phyloP scores from a whole-genome alignment of 2,113 vertebrate genomes.

The Coreoperca whiteheadi region DNA sequence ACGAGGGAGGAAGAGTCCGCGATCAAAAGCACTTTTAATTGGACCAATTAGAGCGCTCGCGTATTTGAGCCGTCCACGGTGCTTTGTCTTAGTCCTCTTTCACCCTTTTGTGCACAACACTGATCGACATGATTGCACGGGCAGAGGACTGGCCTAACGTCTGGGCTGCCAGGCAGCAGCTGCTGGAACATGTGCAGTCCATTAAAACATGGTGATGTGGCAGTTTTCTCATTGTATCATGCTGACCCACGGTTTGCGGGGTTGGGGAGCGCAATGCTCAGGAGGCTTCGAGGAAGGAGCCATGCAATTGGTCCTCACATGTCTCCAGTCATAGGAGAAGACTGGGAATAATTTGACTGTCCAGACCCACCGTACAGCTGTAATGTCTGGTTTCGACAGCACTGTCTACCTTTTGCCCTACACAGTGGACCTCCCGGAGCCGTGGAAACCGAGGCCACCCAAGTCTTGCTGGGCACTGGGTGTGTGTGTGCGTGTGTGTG shows the following conservation, averaged over 20 bases:
- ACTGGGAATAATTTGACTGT: slow-evolving; percentile 75
- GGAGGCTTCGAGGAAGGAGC: slow-evolving; percentile 71
- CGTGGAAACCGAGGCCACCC: slow-evolving; percentile 79
- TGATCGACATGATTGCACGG: slow-evolving; percentile 21
- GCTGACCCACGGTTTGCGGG: slow-evolving; percentile 34
- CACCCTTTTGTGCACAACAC: slow-evolving; percentile 17
- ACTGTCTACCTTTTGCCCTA: slow-evolving; percentile 70
- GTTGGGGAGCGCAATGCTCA: slow-evolving; percentile 43
- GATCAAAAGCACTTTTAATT: slow-evolving; percentile 69
- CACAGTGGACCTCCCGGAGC: slow-evolving; percentile 73
- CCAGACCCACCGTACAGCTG: slow-evolving; percentile 71
- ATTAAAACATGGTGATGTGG: slow-evolving; percentile 71
- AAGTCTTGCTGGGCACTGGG: slow-evolving; percentile 60
- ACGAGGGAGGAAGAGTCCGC: slow-evolving; percentile 21
- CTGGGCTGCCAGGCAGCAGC: slow-evolving; percentile 49
- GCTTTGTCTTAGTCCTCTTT: slow-evolving; percentile 44
- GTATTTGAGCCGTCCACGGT: slow-evolving; percentile 56
- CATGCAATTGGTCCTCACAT: slow-evolving; percentile 56
- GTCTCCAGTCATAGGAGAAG: slow-evolving; percentile 60
- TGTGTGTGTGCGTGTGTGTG: slow-evolving; percentile 53
- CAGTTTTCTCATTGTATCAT: slow-evolving; percentile 57
- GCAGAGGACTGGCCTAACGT: slow-evolving; percentile 36
- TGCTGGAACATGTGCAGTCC: slow-evolving; percentile 49
- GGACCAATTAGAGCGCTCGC: slow-evolving; percentile 52
- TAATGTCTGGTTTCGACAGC: slow-evolving; percentile 76